Base-by-base conservation (phyloP, 2,113 vertebrate genomes). In the Gallinago undulata region DNA sequence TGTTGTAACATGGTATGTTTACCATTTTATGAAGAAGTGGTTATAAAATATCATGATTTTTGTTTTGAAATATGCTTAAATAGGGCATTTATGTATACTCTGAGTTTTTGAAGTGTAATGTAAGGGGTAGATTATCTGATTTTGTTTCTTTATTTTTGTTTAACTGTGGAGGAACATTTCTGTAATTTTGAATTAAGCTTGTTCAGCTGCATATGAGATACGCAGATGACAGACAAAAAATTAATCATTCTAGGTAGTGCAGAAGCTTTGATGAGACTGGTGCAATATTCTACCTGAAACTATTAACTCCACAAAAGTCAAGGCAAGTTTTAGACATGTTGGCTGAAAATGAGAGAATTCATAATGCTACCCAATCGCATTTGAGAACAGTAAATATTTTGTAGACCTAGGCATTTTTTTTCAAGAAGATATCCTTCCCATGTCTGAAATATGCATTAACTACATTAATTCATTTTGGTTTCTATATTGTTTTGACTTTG, bases 291-390 rank as follows among this genome's bases (percentile, higher is more conserved):
- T 69, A 3, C 37, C 16, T 68, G 68, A 88, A 74, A 55, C 31
- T 37, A 19, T 51, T 83, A 72, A 27, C 9, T 51, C 14, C 22
- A 28, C 30, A 57, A 62, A 83, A 79, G 10, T 5, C 64, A 60
- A 24, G 27, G 23, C 11, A 87, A 69, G 31, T 43, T 47, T 83
- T 60, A 83, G 57, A 47, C 33, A 11, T 30, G 17, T 47, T 93
- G 33, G 24, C 27, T 55, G 50, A 74, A 88, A 77, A 69, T 68
- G 3, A 27, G 21, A 25, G 17, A 84, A 59, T 17, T 83, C 1
- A 2, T 76, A 22, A 19, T 45, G 30, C 12, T 76, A 22, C 35
- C 4, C 11, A 48, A 0, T 60, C 8, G 43, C 9, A 2, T 39
- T 43, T 43, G 27, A 89, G 43, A 64, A 39, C 15, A 72, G 28